A percentile compares a stretch with the other conserved stretches of the same genome.
Conservation (phyloP, 2,888 invertebrate genomes). For the Eupithecia dodoneata region DNA sequence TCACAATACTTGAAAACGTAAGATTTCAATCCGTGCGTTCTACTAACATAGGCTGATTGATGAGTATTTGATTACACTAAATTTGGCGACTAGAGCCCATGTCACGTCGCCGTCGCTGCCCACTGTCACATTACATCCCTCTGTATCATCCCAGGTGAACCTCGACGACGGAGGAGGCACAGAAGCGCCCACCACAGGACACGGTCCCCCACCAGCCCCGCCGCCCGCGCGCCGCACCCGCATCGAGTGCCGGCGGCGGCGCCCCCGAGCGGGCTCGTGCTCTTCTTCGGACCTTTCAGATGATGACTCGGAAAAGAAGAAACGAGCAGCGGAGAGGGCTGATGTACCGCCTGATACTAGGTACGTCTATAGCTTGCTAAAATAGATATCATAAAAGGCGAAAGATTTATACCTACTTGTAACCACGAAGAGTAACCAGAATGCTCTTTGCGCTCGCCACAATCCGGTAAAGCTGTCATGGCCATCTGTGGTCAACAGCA, state of each 20-base stretch:
- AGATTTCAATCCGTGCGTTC: no score
- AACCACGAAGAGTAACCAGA: no score
- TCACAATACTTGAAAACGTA: no score
- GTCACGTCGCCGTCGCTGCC: constrained; percentile 82
- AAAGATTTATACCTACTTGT: neutral
- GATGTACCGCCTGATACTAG: constrained; percentile 82
- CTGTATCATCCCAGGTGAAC: constrained; percentile 51
- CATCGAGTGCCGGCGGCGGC: constrained; percentile 69
- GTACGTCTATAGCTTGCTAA: neutral
- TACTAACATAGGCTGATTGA: no score
- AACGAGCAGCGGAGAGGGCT: constrained; percentile 88
- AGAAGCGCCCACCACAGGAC: constrained; percentile 37
- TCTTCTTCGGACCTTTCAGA: constrained; percentile 98
- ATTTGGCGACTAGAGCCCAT: constrained; percentile 87
- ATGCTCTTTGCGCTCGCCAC: no score
- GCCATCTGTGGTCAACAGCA: no score
- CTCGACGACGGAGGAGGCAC: constrained; percentile 67
- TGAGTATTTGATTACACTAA: constrained; percentile 65
- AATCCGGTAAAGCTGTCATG: no score
- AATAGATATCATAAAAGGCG: neutral
- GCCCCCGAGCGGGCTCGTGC: constrained; percentile 88
- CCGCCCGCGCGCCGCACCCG: constrained; percentile 69
- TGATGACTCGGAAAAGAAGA: constrained; percentile 94
- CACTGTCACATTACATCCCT: constrained; percentile 50
- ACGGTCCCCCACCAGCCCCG: constrained; percentile 64